Evolutionary conservation across 2,888 invertebrate species (phyloP), one percentile per base, ranked within the genome.

Genomic region (Archips crataeganus): DNA sequence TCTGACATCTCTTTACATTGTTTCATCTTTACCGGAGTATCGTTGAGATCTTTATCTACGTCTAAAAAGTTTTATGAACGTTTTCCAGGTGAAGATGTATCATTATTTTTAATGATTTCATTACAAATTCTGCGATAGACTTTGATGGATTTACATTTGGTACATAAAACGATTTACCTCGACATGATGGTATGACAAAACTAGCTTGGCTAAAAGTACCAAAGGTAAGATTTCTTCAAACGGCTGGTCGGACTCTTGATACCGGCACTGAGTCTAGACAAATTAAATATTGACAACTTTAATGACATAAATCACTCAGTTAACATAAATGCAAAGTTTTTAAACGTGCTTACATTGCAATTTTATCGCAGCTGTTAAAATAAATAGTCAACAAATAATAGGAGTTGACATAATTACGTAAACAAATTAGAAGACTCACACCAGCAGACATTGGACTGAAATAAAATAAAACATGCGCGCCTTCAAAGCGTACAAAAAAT

Each of bases 1-100:
- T 74, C 70, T 74, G 74, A 70, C 69, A 70, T 74, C 60, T 70
- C 69, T 74, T 74, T 65, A 64, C 65, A 70, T 65, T 74, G 70
- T 70, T 65, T 73, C 49, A 64, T 69, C 73, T 54, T 74, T 51
- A 49, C 51, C 42, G 15, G 9, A 54, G 57, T 32, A 57, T 57
- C 54, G 54, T 54, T 54, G 54, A 47, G 42, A 49, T 57, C 51
- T 42, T 60, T 49, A 23, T 63, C 47, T 73, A 36, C n/a, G 13
- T 63, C 39, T 49, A 15, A 34, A 66, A 66, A 39, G 51, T 60
- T 34, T 34, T 34, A 6, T 34, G 4, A 36, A 36, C 2, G 32
- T 23, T 34, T 34, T 34, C 9, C 34, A n/a, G 54, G 54, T 54
- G 54, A 54, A 23, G 9, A 54, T n/a, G 15, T 54, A 54, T 23